phyloP scores from a whole-genome alignment of 37 sponge, comb jelly and placozoan genomes.

The Cliona cf. orientalis region DNA sequence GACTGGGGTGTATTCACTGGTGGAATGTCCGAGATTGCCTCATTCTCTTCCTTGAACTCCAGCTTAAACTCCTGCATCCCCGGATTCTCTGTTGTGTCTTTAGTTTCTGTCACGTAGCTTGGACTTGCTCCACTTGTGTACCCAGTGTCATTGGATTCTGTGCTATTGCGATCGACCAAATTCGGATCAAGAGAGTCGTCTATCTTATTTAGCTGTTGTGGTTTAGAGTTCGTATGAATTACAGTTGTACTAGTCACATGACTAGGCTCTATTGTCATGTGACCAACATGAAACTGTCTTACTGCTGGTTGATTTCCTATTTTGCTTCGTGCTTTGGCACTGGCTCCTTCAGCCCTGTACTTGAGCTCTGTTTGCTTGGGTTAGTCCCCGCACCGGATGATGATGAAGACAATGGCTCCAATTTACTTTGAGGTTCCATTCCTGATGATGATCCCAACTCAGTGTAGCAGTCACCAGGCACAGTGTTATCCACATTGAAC shows the following conservation, averaged over 20 bases:
- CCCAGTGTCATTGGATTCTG: constrained; percentile 57
- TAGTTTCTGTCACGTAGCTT: not conserved
- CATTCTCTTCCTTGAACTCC: not conserved
- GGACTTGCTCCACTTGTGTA: constrained; percentile 60
- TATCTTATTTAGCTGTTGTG: not conserved
- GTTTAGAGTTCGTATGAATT: too few relatives aligned
- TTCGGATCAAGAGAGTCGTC: too few relatives aligned
- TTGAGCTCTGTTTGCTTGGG: too few relatives aligned
- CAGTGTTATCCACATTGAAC: not conserved
- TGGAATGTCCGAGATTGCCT: too few relatives aligned
- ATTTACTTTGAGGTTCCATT: not conserved
- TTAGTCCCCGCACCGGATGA: not conserved
- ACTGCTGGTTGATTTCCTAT: not conserved
- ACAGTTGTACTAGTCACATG: not conserved
- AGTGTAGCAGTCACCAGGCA: not conserved
- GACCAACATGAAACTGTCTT: not conserved
- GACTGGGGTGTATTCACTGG: too few relatives aligned
- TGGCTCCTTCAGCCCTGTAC: not conserved
- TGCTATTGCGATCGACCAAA: constrained; percentile 40
- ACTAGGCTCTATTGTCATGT: not conserved
- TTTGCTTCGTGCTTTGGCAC: too few relatives aligned
- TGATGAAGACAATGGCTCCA: not conserved
- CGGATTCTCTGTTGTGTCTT: not conserved
- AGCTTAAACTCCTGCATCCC: not conserved
- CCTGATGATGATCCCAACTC: not conserved